Evolutionary conservation across 2,797 vertebrate genomes (phyloP), one percentile per base, ranked within the genome.

Genomic region (Arrhamphus sclerolepis): DNA sequence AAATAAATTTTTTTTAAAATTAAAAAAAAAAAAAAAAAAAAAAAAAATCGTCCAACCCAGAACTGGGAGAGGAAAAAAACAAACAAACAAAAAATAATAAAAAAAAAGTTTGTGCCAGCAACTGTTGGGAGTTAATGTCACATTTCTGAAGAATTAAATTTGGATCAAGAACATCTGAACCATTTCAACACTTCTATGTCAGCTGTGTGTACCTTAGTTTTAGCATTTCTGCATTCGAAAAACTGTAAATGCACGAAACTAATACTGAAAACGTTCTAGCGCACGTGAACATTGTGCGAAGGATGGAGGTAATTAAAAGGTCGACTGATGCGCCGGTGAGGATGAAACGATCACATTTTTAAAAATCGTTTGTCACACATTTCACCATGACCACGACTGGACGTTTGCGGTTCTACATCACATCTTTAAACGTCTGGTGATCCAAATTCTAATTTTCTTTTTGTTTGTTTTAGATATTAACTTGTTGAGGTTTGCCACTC

Each of bases 11-110:
- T n/a, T n/a, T n/a, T n/a, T 14, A 38, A 38, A 38, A 38, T 14
- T 1, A 29, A 29, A 29, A 1, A 3, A 29, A 29, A 29, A 29
- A 1, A 29, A 29, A 29, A 3, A 29, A 29, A 29, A 3, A 57
- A 80, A 66, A 64, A 67, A 69, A 56, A 80, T 73, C 60, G 64
- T 66, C 77, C 48, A 87, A 73, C 70, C 78, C 77, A 56, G 59
- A 84, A 61, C 1, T 9, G 63, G 34, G 34, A 14, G 8, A 34
- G 31, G 31, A 10, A 26, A 6, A 26, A 6, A 6, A 6, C 2
- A 26, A 77, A 63, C 43, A 29, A 65, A 65, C 70, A 60, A 74
- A 73, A 56, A 51, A 59, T 40, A 39, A 66, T 8, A 42, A 62
- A 18, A 49, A 13, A 46, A 46, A 28, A 40, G 51, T 71, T 79